Conservation (phyloP, 2,113 vertebrate species). For the Oryzias celebensis region DNA sequence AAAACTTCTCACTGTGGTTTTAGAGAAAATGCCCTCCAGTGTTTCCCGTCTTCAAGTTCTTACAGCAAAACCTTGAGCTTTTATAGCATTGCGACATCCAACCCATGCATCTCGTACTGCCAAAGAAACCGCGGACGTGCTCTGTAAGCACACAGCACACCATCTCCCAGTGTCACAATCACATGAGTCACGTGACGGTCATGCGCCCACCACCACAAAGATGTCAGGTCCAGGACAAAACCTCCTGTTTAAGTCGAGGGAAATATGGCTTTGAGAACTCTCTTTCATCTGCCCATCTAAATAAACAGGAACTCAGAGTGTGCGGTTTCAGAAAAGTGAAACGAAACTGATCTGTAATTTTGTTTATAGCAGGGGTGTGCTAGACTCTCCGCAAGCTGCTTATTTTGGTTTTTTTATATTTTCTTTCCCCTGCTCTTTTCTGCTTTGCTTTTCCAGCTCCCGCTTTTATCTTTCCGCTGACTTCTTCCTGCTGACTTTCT, state of each 20-base stretch:
- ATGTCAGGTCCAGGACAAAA: constrained; percentile 35
- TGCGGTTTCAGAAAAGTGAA: constrained; percentile 46
- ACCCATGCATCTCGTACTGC: constrained; percentile 16
- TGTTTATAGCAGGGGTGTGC: constrained; percentile 57
- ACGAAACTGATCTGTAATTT: constrained; percentile 60
- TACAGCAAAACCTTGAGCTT: constrained; percentile 39
- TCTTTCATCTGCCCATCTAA: constrained; percentile 22
- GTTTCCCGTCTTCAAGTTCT: constrained; percentile 49
- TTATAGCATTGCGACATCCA: constrained; percentile 17
- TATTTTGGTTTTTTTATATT: constrained; percentile 34
- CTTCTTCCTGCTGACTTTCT: constrained; percentile 36
- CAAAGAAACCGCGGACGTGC: constrained; percentile 1
- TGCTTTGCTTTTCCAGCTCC: constrained; percentile 19
- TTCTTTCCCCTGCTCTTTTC: constrained; percentile 14
- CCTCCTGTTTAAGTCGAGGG: constrained; percentile 26
- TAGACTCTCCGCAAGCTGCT: constrained; percentile 45
- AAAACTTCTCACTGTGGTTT: constrained; percentile 20
- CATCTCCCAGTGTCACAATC: constrained; percentile 21
- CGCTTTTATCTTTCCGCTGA: constrained; percentile 23
- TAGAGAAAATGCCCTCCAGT: constrained; percentile 44
- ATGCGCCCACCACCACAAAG: constrained; percentile 23
- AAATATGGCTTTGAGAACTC: constrained; percentile 38
- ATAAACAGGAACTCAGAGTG: constrained; percentile 63
- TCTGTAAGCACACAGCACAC: constrained; percentile 1
- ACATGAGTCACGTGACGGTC: constrained; percentile 31